Evolutionary conservation across 2,113 vertebrate genomes (phyloP), one percentile per base, ranked within the genome.

Genomic region (Lagenorhynchus albirostris): DNA sequence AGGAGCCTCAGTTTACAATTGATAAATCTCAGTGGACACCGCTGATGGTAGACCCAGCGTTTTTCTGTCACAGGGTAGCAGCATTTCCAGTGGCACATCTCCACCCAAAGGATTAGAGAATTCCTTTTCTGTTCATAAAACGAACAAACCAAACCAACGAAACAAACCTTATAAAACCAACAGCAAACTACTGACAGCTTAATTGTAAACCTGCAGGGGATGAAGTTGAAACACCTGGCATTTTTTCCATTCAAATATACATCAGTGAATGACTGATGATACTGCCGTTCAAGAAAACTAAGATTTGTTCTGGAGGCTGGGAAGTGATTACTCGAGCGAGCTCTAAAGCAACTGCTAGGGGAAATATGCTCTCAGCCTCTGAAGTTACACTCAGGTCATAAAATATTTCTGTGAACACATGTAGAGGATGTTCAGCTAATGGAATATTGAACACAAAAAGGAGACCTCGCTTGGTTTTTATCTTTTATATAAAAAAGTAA

Each of bases 331-430:
- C 33, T 89, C 20, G 8, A 82, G 86, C 71, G 60, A 96, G 50
- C 47, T 92, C 83, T 95, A 90, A 97, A 97, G 62, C 63, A 96
- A 97, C 94, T 65, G 23, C 79, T 92, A 33, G n/a, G 50, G 38
- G 31, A 88, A 85, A 88, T 82, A 88, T 29, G 67, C 50, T 89
- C 62, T 95, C 77, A 93, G 55, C 55, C n/a, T 94, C 58, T 83
- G 41, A 92, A 88, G 85, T 79, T 84, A 91, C 63, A 90, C 50
- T 84, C 41, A 83, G 41, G 70, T 87, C 63, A 94, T 74, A 90
- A 94, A 92, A 94, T 91, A 93, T 91, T 96, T 94, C 86, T 93
- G 36, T 95, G 71, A 95, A 89, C 41, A 70, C 33, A 89, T 85
- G 21, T 92, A 91, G 23, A 93, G 21, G 41, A 60, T 77, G 26